Evolutionary conservation across 2,888 invertebrate genomes (phyloP).

Genomic region (Ormyrus labotus): DNA sequence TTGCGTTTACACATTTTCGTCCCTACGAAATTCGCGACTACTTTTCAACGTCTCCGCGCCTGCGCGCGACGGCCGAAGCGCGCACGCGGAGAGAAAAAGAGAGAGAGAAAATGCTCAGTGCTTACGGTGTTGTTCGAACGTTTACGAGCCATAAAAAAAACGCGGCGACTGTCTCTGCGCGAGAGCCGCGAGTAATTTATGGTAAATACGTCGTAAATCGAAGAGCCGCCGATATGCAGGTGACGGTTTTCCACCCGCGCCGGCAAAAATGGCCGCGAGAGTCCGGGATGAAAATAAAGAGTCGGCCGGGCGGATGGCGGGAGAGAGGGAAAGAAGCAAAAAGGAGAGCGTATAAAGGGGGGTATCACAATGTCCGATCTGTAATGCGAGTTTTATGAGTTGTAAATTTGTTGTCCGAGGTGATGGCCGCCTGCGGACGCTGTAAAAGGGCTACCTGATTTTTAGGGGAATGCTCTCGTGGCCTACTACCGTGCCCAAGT

Average conservation of each 20-base stretch:
- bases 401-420: background rate
- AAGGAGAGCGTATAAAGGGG: background rate
- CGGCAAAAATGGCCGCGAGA: background rate
- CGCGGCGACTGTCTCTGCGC: constrained; percentile 14
- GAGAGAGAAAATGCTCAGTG: background rate
- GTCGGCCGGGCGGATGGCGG: background rate
- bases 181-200: constrained; percentile 54
- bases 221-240: constrained; percentile 48
- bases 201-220: constrained; percentile 55
- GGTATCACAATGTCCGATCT: background rate
- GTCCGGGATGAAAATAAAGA: background rate
- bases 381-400: background rate
- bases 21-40: background rate
- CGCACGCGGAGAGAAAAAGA: background rate
- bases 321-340: background rate
- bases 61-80: background rate
- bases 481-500: no score
- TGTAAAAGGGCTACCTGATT: no score
- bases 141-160: constrained; percentile 54
- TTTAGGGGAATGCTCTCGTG: no score
- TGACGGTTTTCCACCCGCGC: constrained; percentile 38
- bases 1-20: no score
- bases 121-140: constrained; percentile 47
- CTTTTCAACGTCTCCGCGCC: background rate
- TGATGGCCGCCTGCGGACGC: no score